Base-by-base conservation (phyloP, 2,113 vertebrate genomes). In the Tympanuchus pallidicinctus region DNA sequence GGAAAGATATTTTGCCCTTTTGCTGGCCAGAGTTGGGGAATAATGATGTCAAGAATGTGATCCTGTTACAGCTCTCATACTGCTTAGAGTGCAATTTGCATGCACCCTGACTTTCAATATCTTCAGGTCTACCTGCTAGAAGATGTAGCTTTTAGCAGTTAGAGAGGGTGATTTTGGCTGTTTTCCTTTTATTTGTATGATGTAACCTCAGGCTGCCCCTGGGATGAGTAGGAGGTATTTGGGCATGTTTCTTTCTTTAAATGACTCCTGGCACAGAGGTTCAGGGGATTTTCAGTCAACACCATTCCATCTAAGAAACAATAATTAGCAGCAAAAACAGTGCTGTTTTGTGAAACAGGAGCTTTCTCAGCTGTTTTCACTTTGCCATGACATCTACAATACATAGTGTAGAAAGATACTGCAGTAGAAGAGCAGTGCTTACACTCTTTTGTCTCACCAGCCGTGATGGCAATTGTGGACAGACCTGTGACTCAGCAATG, bases 381-480 rank as follows among this genome's bases (percentile, higher is more conserved):
- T 82, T 83, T 40, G 47, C 30, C 13, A 17, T 36, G 34, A 61
- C 47, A 32, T 45, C 11, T 25, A 71, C 50, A 71, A 24, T 34
- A 20, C 1, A 0, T 13, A 42, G 6, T 24, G 11, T 66, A 56
- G 80, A 80, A 43, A 69, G 18, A 20, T 12, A 73, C 52, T 72
- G 42, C 48, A 61, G 3, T 6, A 22, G 22, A 1, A 56, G 25
- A 90, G 52, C 38, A 72, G 4, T 0, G 0, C 57, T 73, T 65
- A 20, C 73, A 21, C 4, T 50, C 69, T 28, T 13, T 5, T 38
- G 5, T 70, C 10, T 38, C 34, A 38, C 6, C 17, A 57, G 65
- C 15, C 27, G 2, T 19, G 13, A 60, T 61, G 81, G 64, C 34
- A 10, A 34, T 76, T 0, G 0, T 16, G 54, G 38, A 54, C 38